phyloP scores from a whole-genome alignment of 2,888 invertebrate species.

The Cosmia trapezina region DNA sequence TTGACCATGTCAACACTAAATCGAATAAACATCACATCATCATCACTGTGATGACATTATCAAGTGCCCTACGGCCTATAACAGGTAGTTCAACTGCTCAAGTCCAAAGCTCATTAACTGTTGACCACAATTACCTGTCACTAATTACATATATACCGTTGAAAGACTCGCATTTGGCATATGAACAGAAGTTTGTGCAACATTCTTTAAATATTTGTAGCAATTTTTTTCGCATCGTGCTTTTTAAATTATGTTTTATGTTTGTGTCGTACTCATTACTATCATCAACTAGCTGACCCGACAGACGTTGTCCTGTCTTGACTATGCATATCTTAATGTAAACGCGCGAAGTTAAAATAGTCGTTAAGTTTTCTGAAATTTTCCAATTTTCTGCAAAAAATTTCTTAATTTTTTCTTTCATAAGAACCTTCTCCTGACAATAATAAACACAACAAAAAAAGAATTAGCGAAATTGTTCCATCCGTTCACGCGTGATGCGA shows the following conservation, averaged over 20 bases:
- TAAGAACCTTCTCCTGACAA: no score
- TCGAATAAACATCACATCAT: constrained; percentile 12
- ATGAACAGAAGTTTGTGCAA: constrained; percentile 7
- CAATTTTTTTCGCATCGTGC: neutral
- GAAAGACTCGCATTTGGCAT: constrained; percentile 20
- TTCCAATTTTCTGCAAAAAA: no score
- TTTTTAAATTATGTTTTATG: neutral
- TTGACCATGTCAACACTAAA: neutral
- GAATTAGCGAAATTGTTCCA: no score
- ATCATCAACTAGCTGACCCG: neutral
- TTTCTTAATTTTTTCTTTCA: no score
- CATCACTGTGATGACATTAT: neutral
- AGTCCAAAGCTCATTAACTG: constrained; percentile 33
- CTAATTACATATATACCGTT: constrained; percentile 19
- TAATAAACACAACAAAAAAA: no score
- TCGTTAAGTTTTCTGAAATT: no score
- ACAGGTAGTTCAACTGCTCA: constrained; percentile 28
- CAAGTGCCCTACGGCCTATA: neutral
- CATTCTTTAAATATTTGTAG: constrained; percentile 24
- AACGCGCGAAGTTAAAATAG: no score
- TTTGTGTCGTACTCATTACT: no score
- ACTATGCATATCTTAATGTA: no score
- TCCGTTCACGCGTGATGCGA: no score
- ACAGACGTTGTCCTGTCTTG: no score
- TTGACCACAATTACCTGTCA: constrained; percentile 21